Evolutionary conservation across 2,113 vertebrate species (phyloP), one percentile per base, ranked within the genome.

Genomic region (Callopanchax toddi): DNA sequence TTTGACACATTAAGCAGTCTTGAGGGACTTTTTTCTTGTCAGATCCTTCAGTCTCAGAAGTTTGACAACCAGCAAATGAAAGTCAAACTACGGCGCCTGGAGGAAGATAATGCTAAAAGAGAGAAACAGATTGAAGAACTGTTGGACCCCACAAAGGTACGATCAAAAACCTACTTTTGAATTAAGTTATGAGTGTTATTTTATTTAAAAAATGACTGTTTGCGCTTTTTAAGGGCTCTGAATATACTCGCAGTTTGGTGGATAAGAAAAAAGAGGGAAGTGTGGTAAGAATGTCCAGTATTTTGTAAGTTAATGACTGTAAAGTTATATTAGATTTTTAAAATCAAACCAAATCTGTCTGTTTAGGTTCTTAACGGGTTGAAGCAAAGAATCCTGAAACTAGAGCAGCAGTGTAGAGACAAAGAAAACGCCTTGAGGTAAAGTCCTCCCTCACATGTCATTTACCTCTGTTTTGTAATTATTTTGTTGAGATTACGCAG

Each of bases 81-180:
- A 83, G 94, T 93, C 0, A 96, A 94, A 74, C 90, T 98, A 0
- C 93, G 94, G 18, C 94, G 94, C 26, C 79, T 97, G 20, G 95
- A 98, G 56, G 95, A 97, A 66, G 96, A 97, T 3, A 96, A 93
- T 6, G 90, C 16, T 11, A 93, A 94, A 48, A 95, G 96, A 87
- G 94, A 96, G 73, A 95, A 92, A 63, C 97, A 96, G 75, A 96
- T 99, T 18, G 94, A 96, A 11, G 94, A 97, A 42, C 90, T 99
- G 7, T 60, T 98, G 87, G 95, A 96, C 64, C 90, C 91, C 43
- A 87, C 86, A 39, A 95, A 92, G 71, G 96, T 97, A 67, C 0
- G 32, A 40, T 44, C 0, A 17, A 6, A 46, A 2, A 46, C 42
- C 17, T 5, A 0, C 10, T 42, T 43, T 1, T 8, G 0, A 3